phyloP scores from a whole-genome alignment of 2,113 vertebrate genomes.

The Panurus biarmicus region DNA sequence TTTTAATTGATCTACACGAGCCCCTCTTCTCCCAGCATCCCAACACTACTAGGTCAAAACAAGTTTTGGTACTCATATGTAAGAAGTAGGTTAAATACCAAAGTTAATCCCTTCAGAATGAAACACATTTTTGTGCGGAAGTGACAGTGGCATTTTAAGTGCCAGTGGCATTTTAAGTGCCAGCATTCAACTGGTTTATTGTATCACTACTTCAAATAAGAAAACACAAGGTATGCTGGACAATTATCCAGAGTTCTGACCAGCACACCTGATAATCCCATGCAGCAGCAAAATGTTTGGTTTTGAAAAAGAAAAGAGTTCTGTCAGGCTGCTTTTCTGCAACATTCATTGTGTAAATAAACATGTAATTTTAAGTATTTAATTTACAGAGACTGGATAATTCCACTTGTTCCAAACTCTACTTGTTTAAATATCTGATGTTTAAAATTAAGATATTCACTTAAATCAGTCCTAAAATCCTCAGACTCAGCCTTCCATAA shows the following conservation, averaged over 20 bases:
- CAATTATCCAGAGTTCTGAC: background rate
- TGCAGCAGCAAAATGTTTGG: slow-evolving; percentile 18
- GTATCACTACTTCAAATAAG: slow-evolving; percentile 5
- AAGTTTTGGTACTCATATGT: background rate
- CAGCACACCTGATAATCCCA: background rate
- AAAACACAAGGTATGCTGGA: background rate
- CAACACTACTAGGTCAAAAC: background rate
- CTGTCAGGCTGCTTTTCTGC: background rate
- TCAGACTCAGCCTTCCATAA: slow-evolving; percentile 25
- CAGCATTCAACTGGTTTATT: background rate
- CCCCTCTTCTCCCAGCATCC: background rate
- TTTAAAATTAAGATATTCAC: slow-evolving; percentile 38
- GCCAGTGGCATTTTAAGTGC: slow-evolving; percentile 28
- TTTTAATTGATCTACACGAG: background rate
- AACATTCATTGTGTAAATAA: slow-evolving; percentile 51
- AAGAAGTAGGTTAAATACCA: background rate
- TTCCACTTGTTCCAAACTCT: slow-evolving; percentile 50
- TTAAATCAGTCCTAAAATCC: slow-evolving; percentile 60
- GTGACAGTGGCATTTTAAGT: slow-evolving; percentile 52
- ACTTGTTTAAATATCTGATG: slow-evolving; percentile 57
- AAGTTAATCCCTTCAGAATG: background rate
- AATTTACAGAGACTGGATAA: slow-evolving; percentile 55
- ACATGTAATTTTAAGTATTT: slow-evolving; percentile 19
- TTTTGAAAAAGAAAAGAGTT: background rate
- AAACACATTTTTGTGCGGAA: slow-evolving; percentile 35